These are phyloP conservation scores for Mimumesa dahlbomi DNA, from an alignment of 2,888 invertebrate genomes.

Conservation along the genomic window DNA sequence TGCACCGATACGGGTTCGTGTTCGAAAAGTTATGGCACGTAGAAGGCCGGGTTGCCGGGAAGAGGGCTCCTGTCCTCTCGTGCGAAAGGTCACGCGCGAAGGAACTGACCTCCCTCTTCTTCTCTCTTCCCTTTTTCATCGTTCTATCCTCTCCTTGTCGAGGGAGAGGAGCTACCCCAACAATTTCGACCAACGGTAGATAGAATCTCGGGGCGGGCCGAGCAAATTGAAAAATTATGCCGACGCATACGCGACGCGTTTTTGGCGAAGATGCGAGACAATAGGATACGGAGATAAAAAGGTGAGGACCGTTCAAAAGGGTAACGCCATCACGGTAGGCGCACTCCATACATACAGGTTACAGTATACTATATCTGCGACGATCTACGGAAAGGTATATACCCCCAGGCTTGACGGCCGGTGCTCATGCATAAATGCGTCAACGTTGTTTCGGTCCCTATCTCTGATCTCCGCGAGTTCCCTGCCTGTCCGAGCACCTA, in stretches of 20 bases:
- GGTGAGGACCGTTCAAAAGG: conserved; percentile 67
- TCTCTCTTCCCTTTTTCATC: conserved; percentile 6
- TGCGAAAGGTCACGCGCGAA: conserved; percentile 66
- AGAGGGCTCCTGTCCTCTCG: conserved; percentile 61
- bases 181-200: conserved; percentile 54
- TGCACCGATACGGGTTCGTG: conserved; percentile 54
- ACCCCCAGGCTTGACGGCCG: conserved; percentile 57
- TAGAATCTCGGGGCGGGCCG: conserved; percentile 63
- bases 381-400: conserved; percentile 61
- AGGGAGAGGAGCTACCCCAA: conserved; percentile 51
- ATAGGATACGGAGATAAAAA: conserved; percentile 66
- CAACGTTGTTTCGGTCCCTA: conserved; percentile 58
- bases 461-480: conserved; percentile 52
- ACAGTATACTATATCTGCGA: conserved; percentile 58
- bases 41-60: conserved; percentile 38
- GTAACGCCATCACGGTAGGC: conserved; percentile 60
- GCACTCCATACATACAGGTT: conserved; percentile 35
- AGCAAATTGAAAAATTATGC: conserved; percentile 72
- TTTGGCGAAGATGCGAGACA: conserved; percentile 70
- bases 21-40: conserved; percentile 64
- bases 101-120: conserved; percentile 53
- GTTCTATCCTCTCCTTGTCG: conserved; percentile 1
- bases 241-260: conserved; percentile 56
- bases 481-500: conserved; percentile 31
- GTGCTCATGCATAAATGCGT: conserved; percentile 67